A percentile compares a stretch with the other conserved stretches of the same genome.
Conservation (phyloP, 92 coral and sea anemone species). For the Ricordea florida region DNA sequence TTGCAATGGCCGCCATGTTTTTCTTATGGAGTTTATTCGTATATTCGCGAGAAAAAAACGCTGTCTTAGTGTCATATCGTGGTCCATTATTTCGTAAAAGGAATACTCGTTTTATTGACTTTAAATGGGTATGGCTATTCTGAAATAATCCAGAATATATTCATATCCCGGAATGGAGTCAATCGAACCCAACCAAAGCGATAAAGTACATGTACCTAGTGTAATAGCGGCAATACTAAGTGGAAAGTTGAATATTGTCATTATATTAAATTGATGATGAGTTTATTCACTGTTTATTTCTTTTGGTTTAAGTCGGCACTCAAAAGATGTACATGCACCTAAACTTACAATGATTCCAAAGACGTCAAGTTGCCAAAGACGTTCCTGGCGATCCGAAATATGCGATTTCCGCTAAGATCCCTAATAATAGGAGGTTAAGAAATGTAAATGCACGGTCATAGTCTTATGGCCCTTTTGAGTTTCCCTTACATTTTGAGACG, state of each 20-base stretch:
- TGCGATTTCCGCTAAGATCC: slow-evolving; percentile 63
- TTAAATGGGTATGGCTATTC: not conserved
- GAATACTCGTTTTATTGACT: slow-evolving; percentile 15
- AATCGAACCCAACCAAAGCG: not conserved
- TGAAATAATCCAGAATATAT: slow-evolving; percentile 6
- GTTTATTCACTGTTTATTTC: too few species aligned
- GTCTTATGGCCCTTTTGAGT: too few species aligned
- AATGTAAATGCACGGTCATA: too few species aligned
- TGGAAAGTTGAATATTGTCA: too few species aligned
- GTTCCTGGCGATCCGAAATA: slow-evolving; percentile 1
- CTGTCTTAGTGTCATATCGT: not conserved
- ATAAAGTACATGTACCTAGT: too few species aligned
- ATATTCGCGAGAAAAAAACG: not conserved
- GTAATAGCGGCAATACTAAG: too few species aligned
- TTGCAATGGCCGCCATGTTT: not conserved
- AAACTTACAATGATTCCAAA: slow-evolving; percentile 55
- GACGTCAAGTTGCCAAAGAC: slow-evolving; percentile 31
- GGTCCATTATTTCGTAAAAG: not conserved
- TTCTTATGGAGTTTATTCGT: not conserved
- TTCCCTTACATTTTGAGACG: too few species aligned
- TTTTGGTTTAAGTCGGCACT: too few species aligned
- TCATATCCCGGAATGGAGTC: not conserved
- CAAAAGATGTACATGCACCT: too few species aligned
- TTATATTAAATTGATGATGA: too few species aligned
- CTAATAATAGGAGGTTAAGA: too few species aligned